phyloP scores from a whole-genome alignment of 2,888 invertebrate genomes.

The Nowickia ferox region DNA sequence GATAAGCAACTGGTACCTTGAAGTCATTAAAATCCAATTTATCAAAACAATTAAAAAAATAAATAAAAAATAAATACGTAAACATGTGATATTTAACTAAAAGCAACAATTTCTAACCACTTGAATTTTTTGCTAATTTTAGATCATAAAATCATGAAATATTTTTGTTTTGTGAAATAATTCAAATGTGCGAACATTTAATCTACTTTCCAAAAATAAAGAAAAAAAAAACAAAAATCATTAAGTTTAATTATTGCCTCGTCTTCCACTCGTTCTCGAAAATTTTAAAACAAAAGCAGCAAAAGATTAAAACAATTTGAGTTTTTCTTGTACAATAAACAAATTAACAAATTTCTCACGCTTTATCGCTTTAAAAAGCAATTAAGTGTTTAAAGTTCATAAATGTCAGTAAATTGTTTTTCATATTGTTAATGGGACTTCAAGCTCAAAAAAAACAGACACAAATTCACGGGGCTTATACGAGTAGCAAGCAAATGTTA shows the following conservation, averaged over 20 bases:
- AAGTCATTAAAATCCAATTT: no score
- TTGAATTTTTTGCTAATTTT: no score
- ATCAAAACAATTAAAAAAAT: no score
- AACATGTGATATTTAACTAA: no score
- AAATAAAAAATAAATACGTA: no score
- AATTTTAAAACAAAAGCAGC: neutral
- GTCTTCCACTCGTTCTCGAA: conserved; percentile 15
- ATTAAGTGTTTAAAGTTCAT: conserved; percentile 72
- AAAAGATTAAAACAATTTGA: conserved; percentile 32
- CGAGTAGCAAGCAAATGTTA: neutral
- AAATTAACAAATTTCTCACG: conserved; percentile 71
- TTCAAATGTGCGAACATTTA: no score
- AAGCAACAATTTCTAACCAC: no score
- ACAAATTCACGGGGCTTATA: neutral
- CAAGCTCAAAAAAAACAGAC: conserved; percentile 37
- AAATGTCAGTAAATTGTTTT: conserved; percentile 70
- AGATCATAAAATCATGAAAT: no score
- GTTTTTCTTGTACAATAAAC: conserved; percentile 57
- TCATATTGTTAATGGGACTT: conserved; percentile 60
- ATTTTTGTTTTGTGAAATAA: no score
- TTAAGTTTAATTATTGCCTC: neutral
- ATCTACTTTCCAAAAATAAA: no score
- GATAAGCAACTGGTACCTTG: no score
- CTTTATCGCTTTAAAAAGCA: conserved; percentile 71
- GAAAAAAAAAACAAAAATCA: no score